A percentile compares a stretch with the other conserved stretches of the same genome.
Evolutionary conservation across 2,113 vertebrate species (phyloP).

Genomic region (Phalacrocorax aristotelis): DNA sequence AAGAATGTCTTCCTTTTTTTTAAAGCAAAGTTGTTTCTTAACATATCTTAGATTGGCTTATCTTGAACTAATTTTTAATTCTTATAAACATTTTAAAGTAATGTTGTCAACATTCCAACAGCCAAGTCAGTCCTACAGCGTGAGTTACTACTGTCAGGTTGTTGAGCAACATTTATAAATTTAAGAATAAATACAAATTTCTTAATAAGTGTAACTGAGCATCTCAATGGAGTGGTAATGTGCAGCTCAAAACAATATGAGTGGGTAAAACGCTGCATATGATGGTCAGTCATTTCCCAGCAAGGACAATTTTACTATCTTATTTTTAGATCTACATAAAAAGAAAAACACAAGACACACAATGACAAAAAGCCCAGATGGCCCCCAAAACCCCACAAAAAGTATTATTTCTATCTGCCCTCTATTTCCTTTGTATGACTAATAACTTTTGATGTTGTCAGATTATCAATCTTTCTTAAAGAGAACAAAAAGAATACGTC

Average conservation of each 20-base stretch:
- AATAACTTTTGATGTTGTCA: neutral
- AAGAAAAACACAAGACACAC: neutral
- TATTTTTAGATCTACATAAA: neutral
- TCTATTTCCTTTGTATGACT: neutral
- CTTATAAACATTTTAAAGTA: neutral
- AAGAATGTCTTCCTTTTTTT: neutral
- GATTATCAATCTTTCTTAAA: neutral
- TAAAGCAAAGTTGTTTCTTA: neutral
- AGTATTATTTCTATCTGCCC: neutral
- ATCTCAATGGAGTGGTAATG: neutral
- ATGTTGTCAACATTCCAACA: neutral
- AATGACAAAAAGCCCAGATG: neutral
- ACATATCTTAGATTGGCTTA: neutral
- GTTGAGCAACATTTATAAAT: neutral
- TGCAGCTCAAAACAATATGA: neutral
- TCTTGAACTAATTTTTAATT: neutral
- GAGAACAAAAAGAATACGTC: neutral
- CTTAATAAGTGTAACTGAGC: neutral
- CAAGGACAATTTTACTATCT: neutral
- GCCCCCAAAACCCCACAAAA: neutral
- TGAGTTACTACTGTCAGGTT: neutral
- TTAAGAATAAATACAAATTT: neutral
- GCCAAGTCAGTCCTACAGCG: neutral
- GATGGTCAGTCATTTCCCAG: neutral
- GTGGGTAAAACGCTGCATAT: neutral